These are phyloP conservation scores for Ailurus styani DNA, from an alignment of 2,113 vertebrate species.

Conservation along the genomic window DNA sequence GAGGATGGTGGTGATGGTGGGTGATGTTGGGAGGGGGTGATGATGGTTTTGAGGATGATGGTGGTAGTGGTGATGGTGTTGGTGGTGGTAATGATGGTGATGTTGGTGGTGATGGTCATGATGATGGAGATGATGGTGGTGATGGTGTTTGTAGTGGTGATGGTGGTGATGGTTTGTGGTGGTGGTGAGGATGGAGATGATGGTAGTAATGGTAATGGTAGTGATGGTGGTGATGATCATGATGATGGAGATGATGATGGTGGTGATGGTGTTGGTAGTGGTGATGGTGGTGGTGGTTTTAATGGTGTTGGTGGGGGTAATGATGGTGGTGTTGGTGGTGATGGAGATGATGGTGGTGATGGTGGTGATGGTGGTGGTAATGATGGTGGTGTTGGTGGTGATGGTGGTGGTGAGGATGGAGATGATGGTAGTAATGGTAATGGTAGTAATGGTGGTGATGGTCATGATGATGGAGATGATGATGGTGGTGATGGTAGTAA, in stretches of 20 bases:
- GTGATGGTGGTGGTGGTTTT: fast-evolving
- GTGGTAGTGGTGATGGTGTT: fast-evolving
- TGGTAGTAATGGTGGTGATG: background rate
- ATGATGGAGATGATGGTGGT: background rate
- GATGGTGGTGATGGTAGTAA: background rate
- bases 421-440: fast-evolving
- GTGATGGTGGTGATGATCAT: fast-evolving
- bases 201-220: background rate
- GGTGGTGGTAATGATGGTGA: background rate
- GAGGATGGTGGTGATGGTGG: background rate
- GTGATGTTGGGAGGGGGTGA: background rate
- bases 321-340: background rate
- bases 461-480: background rate
- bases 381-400: background rate
- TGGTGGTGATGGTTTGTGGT: background rate
- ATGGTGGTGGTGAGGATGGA: too few species aligned
- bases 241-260: background rate
- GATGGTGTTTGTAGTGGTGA: fast-evolving
- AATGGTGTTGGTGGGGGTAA: background rate
- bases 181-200: background rate
- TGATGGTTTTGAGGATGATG: background rate
- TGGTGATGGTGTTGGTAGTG: background rate
- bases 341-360: fast-evolving
- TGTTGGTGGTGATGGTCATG: background rate
- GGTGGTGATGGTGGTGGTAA: background rate